phyloP scores from a whole-genome alignment of 1,140 invertebrate species.

The Eciton burchellii region DNA sequence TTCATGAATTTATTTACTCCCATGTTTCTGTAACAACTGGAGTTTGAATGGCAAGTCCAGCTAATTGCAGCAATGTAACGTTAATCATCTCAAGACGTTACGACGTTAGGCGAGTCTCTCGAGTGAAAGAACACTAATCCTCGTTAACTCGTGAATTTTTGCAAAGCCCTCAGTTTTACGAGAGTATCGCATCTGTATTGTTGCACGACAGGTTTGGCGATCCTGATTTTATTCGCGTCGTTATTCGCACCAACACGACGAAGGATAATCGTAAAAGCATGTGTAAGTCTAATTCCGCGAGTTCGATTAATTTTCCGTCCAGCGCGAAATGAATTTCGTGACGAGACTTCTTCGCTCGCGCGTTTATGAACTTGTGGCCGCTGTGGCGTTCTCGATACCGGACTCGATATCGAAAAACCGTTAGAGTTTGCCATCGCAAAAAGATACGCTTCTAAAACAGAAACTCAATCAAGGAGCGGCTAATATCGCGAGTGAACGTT shows the following conservation, averaged over 20 bases:
- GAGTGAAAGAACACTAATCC: neutral
- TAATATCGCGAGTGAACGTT: slow-evolving; percentile 7
- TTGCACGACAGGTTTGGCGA: neutral
- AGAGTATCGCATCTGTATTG: neutral
- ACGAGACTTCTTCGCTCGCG: slow-evolving; percentile 11
- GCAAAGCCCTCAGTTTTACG: neutral
- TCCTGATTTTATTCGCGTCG: neutral
- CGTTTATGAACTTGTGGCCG: slow-evolving; percentile 23
- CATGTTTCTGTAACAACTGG: neutral
- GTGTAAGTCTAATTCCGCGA: slow-evolving; percentile 14
- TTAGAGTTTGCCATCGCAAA: slow-evolving; percentile 28
- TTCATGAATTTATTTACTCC: neutral
- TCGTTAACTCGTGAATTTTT: neutral
- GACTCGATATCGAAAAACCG: slow-evolving; percentile 23
- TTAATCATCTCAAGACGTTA: neutral
- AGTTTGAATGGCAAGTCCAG: neutral
- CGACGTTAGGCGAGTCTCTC: neutral
- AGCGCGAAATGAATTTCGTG: slow-evolving; percentile 54
- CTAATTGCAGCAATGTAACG: neutral
- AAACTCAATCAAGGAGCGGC: slow-evolving; percentile 18
- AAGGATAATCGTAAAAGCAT: neutral
- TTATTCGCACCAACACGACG: neutral
- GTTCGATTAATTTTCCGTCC: slow-evolving; percentile 28
- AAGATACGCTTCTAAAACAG: slow-evolving; percentile 40
- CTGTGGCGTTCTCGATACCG: neutral